Base-by-base conservation (phyloP, 2,113 vertebrate species). In the Sebastes fasciatus region DNA sequence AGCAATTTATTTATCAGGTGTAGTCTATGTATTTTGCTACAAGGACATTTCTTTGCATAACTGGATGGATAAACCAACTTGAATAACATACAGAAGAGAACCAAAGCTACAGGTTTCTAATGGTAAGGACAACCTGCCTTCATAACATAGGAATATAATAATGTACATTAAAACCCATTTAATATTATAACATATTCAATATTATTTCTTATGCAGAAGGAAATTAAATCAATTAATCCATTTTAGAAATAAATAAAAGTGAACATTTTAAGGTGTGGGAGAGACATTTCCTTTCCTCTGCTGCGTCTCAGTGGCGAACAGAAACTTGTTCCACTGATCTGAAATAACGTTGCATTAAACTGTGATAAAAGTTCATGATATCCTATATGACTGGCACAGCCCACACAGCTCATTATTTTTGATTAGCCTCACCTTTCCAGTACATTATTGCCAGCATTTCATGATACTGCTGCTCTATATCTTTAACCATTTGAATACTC, bases 321-420 rank as follows among this genome's bases (percentile, higher is more conserved):
- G 9, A 21, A 54, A 26, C 12, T 19, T 48, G 8, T 23, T 6
- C 19, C 23, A 16, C 43, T 60, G 17, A 51, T 65, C 13, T 75
- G 63, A 68, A 61, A 65, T 51, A 65, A 60, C 43, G 2, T 17
- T 52, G 54, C 40, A 8, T 66, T 49, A 74, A 55, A 26, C 34
- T 45, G 42, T 48, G 61, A 77, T 60, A 43, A 72, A 79, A n/a
- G 70, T 69, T 85, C 57, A 73, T 65, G 43, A 77, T 75, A 71
- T 74, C 13, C 58, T 46, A 58, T 64, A 13, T 51, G 72, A 66
- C 80, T 45, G 55, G 2, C 49, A 7, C 4, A 0, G 46, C 69
- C 75, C 65, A 86, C 43, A 2, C 70, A 74, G 84, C 79, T 87
- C 82, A 77, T 91, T 87, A 83, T 85, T 81, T 91, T 83, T 90